These are phyloP conservation scores for Lophotriccus pileatus DNA, from an alignment of 2,797 vertebrate genomes.

Conservation along the genomic window DNA sequence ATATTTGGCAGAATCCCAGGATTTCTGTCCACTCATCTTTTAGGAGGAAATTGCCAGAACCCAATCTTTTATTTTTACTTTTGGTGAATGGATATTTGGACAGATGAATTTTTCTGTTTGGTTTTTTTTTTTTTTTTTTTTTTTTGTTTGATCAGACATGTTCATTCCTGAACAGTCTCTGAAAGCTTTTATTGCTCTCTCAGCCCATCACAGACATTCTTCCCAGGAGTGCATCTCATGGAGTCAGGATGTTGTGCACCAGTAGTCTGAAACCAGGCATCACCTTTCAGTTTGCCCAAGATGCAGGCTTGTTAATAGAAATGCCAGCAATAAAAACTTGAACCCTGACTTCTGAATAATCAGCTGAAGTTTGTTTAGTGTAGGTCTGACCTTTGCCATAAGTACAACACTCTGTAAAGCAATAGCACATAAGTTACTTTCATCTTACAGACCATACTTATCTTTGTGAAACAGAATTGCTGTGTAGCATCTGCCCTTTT, in stretches of 20 bases:
- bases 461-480: not conserved
- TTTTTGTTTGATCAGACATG: not conserved
- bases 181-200: not conserved
- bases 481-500: not conserved
- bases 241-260: not conserved
- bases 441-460: not conserved
- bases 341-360: constrained; percentile 6
- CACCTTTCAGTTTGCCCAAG: not conserved
- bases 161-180: not conserved
- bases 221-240: not conserved
- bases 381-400: constrained; percentile 7
- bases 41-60: not conserved
- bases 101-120: not conserved
- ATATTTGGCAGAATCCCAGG: not conserved
- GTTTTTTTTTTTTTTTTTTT: not conserved
- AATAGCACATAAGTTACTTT: not conserved
- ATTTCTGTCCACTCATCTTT: not conserved
- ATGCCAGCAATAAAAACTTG: not conserved
- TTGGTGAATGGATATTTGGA: not conserved
- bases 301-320: not conserved
- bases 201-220: not conserved
- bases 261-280: not conserved
- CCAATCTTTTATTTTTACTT: not conserved
- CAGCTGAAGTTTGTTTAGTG: not conserved
- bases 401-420: not conserved